phyloP scores from a whole-genome alignment of 2,888 invertebrate genomes.

The Phania funesta region DNA sequence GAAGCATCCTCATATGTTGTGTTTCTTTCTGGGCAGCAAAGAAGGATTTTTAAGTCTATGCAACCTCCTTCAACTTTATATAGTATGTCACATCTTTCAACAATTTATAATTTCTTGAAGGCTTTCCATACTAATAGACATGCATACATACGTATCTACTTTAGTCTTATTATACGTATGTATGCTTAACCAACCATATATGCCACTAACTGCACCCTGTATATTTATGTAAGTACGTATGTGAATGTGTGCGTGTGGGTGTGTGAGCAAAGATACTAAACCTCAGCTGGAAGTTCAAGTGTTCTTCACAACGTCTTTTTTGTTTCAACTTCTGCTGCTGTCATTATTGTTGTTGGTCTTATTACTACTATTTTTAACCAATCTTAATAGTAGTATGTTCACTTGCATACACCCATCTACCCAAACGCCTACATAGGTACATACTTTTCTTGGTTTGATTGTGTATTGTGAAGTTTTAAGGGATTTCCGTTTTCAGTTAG shows the following conservation, averaged over 20 bases:
- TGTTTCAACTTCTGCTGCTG: constrained; percentile 21
- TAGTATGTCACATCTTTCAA: constrained; percentile 60
- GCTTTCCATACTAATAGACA: constrained; percentile 20
- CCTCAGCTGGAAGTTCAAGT: constrained; percentile 67
- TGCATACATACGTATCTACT: not conserved
- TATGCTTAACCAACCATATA: constrained; percentile 15
- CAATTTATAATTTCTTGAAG: constrained; percentile 66
- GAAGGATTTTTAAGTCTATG: constrained; percentile 49
- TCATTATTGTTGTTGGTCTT: constrained; percentile 26
- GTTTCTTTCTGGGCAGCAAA: constrained; percentile 6
- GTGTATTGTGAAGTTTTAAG: constrained; percentile 41
- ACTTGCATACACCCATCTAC: constrained; percentile 12
- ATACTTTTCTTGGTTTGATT: constrained; percentile 8
- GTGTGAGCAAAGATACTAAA: constrained; percentile 48
- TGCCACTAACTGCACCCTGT: constrained; percentile 14
- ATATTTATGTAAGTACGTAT: not conserved
- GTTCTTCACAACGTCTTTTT: constrained; percentile 50
- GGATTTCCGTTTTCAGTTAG: constrained; percentile 67
- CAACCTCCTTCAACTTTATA: constrained; percentile 55
- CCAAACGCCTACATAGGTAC: not conserved
- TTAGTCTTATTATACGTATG: not conserved
- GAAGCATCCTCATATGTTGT: not conserved
- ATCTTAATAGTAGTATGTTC: constrained; percentile 33
- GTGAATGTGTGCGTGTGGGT: not conserved
- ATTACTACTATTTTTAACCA: constrained; percentile 30